These are phyloP conservation scores for Mellilla xanthometata DNA, from an alignment of 2,888 invertebrate genomes.

Conservation along the genomic window DNA sequence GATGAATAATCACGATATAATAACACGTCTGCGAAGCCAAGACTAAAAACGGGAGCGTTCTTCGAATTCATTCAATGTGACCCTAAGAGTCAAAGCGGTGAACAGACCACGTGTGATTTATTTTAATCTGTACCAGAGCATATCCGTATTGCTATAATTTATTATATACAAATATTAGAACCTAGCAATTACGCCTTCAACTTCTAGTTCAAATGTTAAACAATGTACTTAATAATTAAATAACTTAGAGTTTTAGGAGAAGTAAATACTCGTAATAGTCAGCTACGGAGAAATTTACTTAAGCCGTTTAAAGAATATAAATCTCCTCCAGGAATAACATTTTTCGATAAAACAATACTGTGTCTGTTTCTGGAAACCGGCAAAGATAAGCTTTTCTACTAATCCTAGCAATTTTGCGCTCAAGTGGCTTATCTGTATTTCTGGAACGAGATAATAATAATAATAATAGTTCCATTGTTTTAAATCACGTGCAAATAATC, in stretches of 20 bases:
- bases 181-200: no score
- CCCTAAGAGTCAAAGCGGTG: conserved; percentile 56
- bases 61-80: conserved; percentile 60
- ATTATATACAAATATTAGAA: no score
- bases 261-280: no score
- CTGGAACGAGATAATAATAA: neutral
- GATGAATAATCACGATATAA: conserved; percentile 61
- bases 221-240: no score
- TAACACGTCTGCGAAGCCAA: conserved; percentile 52
- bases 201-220: no score
- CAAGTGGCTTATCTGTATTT: neutral
- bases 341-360: no score
- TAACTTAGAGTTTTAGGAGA: no score
- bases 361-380: neutral
- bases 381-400: neutral
- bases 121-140: neutral
- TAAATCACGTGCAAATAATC: no score
- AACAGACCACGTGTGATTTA: conserved; percentile 32
- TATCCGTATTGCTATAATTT: conserved; percentile 3
- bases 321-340: no score
- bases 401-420: neutral
- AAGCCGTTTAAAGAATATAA: no score
- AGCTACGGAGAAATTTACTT: no score
- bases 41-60: conserved; percentile 59
- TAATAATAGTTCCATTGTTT: no score